A percentile compares a stretch with the other conserved stretches of the same genome.
Evolutionary conservation across 1,140 invertebrate species (phyloP).

Genomic region (Aphaenogaster rudis): DNA sequence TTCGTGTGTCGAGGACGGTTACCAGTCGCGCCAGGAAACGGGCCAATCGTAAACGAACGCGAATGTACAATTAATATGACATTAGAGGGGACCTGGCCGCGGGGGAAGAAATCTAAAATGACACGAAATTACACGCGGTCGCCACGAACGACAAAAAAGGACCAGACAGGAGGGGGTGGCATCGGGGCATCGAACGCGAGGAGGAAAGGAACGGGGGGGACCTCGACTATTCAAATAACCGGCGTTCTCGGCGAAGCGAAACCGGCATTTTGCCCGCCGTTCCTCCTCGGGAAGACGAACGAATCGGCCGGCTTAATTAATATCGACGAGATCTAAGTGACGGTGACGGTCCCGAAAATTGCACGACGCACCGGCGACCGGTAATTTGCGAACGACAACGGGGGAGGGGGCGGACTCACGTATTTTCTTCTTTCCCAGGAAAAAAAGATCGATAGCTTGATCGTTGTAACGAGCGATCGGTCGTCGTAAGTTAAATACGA

Average conservation of each 20-base stretch:
- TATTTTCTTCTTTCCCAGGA: not conserved
- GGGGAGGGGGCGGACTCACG: conserved; percentile 1
- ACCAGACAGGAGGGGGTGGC: conserved; percentile 3
- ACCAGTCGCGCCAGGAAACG: conserved; percentile 67
- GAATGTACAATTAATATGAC: conserved; percentile 83
- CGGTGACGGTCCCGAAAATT: conserved; percentile 41
- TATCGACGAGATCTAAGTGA: conserved; percentile 48
- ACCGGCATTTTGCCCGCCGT: conserved; percentile 64
- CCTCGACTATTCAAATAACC: conserved; percentile 63
- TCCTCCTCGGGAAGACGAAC: not conserved
- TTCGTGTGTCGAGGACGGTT: conserved; percentile 57
- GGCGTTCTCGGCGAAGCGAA: conserved; percentile 54
- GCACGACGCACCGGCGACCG: conserved; percentile 32
- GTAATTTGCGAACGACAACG: conserved; percentile 22
- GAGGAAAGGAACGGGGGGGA: too few species aligned
- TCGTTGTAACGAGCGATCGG: not conserved
- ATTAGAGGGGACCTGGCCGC: conserved; percentile 77
- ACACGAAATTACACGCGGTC: conserved; percentile 77
- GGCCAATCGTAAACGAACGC: conserved; percentile 72
- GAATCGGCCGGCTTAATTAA: conserved; percentile 36
- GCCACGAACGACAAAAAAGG: conserved; percentile 22
- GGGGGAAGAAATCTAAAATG: conserved; percentile 77
- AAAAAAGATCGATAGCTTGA: not conserved
- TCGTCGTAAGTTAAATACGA: conserved; percentile 3
- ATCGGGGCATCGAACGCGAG: not conserved